These are phyloP conservation scores for Harpagifer antarcticus DNA, from an alignment of 2,797 vertebrate species.

Conservation along the genomic window DNA sequence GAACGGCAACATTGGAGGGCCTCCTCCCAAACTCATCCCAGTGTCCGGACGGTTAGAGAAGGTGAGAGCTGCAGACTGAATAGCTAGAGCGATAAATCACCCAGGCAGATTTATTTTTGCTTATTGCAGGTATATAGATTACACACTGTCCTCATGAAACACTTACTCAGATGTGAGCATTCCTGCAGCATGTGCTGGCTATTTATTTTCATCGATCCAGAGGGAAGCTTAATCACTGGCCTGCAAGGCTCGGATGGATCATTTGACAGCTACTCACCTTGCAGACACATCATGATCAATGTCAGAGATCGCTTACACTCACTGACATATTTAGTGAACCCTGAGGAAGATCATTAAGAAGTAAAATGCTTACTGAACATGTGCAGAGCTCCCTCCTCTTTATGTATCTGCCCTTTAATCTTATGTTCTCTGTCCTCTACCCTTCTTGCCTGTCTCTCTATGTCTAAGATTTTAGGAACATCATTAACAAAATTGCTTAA, in stretches of 20 bases:
- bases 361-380: slow-evolving; percentile 61
- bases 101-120: not conserved
- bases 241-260: slow-evolving; percentile 59
- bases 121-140: not conserved
- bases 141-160: slow-evolving; percentile 1
- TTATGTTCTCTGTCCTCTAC: slow-evolving; percentile 40
- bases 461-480: slow-evolving; percentile 53
- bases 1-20: slow-evolving; percentile 90
- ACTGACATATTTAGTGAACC: slow-evolving; percentile 61
- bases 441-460: slow-evolving; percentile 18
- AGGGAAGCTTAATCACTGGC: slow-evolving; percentile 60
- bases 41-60: slow-evolving; percentile 97
- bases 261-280: slow-evolving; percentile 67
- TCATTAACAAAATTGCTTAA: slow-evolving; percentile 65
- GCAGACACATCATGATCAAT: slow-evolving; percentile 60
- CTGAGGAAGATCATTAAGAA: slow-evolving; percentile 52
- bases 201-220: slow-evolving; percentile 68
- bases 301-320: slow-evolving; percentile 54
- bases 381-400: no score
- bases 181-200: slow-evolving; percentile 34
- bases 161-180: not conserved
- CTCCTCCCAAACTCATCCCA: slow-evolving; percentile 96
- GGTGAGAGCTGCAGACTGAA: slow-evolving; percentile 80
- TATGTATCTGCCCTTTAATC: slow-evolving; percentile 52
- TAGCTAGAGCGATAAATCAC: not conserved